These are phyloP conservation scores for Phyto melanocephala DNA, from an alignment of 2,888 invertebrate species.

Conservation along the genomic window DNA sequence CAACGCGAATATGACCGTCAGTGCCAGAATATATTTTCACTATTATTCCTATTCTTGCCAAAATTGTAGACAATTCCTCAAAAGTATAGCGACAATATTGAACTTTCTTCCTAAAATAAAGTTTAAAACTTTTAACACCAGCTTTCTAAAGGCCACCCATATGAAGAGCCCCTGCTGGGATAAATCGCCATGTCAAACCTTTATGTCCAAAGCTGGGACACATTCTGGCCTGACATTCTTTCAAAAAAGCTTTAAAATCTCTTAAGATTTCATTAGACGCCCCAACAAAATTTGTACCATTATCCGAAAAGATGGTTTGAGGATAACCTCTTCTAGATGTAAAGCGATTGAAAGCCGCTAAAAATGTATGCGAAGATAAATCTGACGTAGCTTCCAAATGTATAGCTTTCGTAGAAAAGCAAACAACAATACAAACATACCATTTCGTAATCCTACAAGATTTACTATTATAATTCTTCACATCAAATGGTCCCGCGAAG, in stretches of 20 bases:
- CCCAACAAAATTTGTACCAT: slow-evolving; percentile 38
- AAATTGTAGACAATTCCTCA: slow-evolving; percentile 23
- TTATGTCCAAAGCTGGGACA: neutral
- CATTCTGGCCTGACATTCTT: neutral
- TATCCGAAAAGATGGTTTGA: slow-evolving; percentile 41
- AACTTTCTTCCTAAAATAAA: slow-evolving; percentile 30
- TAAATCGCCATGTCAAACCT: slow-evolving; percentile 21
- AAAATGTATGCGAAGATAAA: neutral
- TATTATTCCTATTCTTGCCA: neutral
- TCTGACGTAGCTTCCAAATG: slow-evolving; percentile 1
- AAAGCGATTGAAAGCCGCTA: slow-evolving; percentile 25
- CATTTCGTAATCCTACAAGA: slow-evolving; percentile 2
- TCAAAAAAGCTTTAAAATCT: neutral
- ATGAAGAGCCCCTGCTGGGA: slow-evolving; percentile 27
- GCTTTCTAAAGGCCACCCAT: slow-evolving; percentile 34
- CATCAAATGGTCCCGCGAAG: neutral
- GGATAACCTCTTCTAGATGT: slow-evolving; percentile 19
- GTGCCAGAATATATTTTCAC: no score
- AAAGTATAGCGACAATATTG: slow-evolving; percentile 12
- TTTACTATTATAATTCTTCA: no score
- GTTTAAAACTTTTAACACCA: slow-evolving; percentile 28
- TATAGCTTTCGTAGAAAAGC: slow-evolving; percentile 18
- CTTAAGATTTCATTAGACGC: neutral
- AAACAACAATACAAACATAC: slow-evolving; percentile 26
- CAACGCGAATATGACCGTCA: no score